phyloP scores from a whole-genome alignment of 2,888 invertebrate species.

The Eupithecia dodoneata region DNA sequence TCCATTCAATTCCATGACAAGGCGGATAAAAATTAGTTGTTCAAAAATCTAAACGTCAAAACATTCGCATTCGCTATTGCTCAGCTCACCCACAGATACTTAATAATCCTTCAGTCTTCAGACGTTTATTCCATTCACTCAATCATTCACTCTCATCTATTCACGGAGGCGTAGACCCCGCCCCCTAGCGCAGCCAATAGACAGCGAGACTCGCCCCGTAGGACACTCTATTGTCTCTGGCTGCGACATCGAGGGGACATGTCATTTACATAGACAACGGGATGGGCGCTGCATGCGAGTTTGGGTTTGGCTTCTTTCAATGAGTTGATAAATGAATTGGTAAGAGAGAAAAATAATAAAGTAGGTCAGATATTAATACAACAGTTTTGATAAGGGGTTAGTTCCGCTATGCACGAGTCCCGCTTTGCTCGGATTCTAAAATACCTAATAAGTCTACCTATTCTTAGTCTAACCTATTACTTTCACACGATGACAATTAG shows the following conservation, averaged over 20 bases:
- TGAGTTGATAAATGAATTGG: neutral
- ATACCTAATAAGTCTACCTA: too few species aligned
- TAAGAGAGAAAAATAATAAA: neutral
- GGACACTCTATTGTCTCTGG: constrained; percentile 44
- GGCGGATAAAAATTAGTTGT: neutral
- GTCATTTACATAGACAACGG: constrained; percentile 35
- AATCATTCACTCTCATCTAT: constrained; percentile 14
- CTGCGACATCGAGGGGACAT: constrained; percentile 42
- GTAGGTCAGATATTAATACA: neutral
- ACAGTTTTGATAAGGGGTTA: neutral
- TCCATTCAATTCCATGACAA: neutral
- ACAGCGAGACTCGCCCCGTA: constrained; percentile 40
- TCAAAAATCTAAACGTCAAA: neutral
- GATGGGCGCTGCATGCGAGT: constrained; percentile 15
- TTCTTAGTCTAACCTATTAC: too few species aligned
- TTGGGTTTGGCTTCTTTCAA: neutral
- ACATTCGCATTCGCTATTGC: neutral
- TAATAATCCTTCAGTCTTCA: constrained; percentile 4
- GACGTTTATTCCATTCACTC: constrained; percentile 10
- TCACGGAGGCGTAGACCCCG: constrained; percentile 56
- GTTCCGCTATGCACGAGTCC: too few species aligned
- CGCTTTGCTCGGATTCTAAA: too few species aligned
- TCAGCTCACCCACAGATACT: neutral
- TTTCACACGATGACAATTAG: neutral
- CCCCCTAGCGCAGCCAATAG: constrained; percentile 55